phyloP scores from a whole-genome alignment of 1,140 invertebrate species.

The Drosophila equinoxialis region DNA sequence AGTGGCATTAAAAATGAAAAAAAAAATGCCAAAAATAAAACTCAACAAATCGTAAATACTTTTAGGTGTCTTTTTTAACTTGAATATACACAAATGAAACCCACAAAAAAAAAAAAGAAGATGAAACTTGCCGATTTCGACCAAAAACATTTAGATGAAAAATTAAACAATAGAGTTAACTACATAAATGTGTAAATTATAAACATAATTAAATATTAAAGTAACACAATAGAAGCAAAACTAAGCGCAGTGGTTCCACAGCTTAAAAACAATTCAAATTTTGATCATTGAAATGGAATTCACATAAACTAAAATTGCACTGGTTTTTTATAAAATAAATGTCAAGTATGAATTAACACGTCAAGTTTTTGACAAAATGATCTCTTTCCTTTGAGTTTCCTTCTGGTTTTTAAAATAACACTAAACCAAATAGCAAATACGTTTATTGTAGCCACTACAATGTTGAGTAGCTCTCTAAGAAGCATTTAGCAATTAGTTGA shows the following conservation, averaged over 20 bases:
- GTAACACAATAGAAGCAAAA: neutral
- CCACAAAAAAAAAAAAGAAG: slow-evolving; percentile 7
- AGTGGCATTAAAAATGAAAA: slow-evolving; percentile 46
- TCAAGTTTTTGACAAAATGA: neutral
- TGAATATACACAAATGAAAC: slow-evolving; percentile 12
- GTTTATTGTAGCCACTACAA: no score
- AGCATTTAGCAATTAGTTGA: no score
- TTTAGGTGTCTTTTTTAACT: slow-evolving; percentile 38
- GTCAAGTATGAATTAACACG: neutral
- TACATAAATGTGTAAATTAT: slow-evolving; percentile 30
- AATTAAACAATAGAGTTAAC: slow-evolving; percentile 1
- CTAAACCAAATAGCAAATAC: no score
- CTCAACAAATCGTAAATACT: slow-evolving; percentile 17
- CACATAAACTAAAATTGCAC: neutral
- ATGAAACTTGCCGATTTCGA: slow-evolving; percentile 63
- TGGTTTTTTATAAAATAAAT: neutral
- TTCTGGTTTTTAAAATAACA: neutral
- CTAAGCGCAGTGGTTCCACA: slow-evolving; percentile 4
- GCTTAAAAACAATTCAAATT: neutral
- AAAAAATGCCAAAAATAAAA: slow-evolving; percentile 16
- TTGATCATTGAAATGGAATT: neutral
- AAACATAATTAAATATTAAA: slow-evolving; percentile 32
- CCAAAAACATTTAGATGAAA: slow-evolving; percentile 41
- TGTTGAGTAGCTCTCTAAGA: no score
- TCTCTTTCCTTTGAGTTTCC: neutral